Evolutionary conservation across 1,140 invertebrate genomes (phyloP), one percentile per base, ranked within the genome.

Genomic region (Drosophila suzukii): DNA sequence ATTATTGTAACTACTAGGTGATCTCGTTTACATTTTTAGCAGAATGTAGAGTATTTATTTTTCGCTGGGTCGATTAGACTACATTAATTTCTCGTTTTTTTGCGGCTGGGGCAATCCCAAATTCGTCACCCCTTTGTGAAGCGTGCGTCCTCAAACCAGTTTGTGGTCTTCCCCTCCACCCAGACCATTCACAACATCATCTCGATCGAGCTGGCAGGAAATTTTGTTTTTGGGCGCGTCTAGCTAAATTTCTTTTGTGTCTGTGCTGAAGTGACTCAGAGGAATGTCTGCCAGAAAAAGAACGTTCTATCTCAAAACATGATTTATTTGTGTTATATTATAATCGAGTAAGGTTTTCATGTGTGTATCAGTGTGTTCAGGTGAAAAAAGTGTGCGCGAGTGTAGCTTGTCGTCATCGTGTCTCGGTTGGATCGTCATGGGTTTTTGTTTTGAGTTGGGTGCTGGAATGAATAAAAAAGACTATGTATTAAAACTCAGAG

Each of bases 31-130:
- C 13, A n/a, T 39, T 39, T 11, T 12, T 39, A 13, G 38, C 38
- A 39, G 44, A 24, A 47, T 2, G 3, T 24, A 47, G 49, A 34
- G 30, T 34, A 76, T 41, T 39, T 24, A 15, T 32, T 12, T 47
- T 61, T 62, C 81, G 67, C 24, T 24, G 11, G 15, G 5, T 2
- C 17, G 1, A 15, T 7, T 4, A 39, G 43, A 24, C 13, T 36
- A 36, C 0, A 36, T n/a, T 15, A n/a, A 39, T 58, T 68, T 72
- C 55, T 75, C 89, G 75, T 77, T 83, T 59, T 78, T 49, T 72
- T 86, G 86, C 71, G 86, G 86, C 81, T 56, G 53, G 79, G 86
- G 86, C 71, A 81, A 71, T 90, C 75, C 86, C 81, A 74, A 72
- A 81, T 72, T 85, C 71, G 82, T 88, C 83, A 82, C 78, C 83